Base-by-base conservation (phyloP, 2,113 vertebrate species). In the Cygnus buccinator region DNA sequence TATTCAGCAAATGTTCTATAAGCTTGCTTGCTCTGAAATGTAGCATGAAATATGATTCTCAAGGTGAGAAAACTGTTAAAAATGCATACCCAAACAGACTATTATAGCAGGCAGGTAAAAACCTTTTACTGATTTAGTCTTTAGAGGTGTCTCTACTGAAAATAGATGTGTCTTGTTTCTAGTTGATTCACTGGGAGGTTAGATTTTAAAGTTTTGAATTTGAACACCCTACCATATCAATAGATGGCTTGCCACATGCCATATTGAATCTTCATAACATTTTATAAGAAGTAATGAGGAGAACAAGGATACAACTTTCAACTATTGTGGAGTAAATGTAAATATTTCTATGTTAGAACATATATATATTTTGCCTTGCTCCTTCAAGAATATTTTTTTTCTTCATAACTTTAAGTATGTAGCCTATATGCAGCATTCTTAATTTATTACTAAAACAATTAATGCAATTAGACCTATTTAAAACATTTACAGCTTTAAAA, bases 41-140 rank as follows among this genome's bases (percentile, higher is more conserved):
- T 72, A 75, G 62, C 90, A 87, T 68, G 78, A 95, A 91, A 89
- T 87, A 65, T 4, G 11, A 61, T 61, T 93, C 82, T 84, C 15
- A 78, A 1, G 61, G 52, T 61, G 25, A 72, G 29, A 84, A 94
- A 87, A 71, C 14, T 63, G 15, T 41, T 84, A 55, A n/a, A 71
- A 89, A 78, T n/a, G 10, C 37, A 94, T 37, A 67, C 58, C 6
- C 50, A 84, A 65, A 41, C 19, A 74, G 22, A n/a, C 41, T 41
- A 19, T 12, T 48, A 58, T 10, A 57, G n/a, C 11, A 71, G 28
- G 5, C 8, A 74, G 22, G 44, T 85, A 89, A 70, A 31, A 86
- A 9, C 6, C 8, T 54, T 84, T 66, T 84, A 55, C 31, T 57
- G 29, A 35, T 72, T 57, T 65, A 59, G 21, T 43, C 75, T 54